phyloP scores from a whole-genome alignment of 2,797 vertebrate genomes.

The Eptatretus atami region DNA sequence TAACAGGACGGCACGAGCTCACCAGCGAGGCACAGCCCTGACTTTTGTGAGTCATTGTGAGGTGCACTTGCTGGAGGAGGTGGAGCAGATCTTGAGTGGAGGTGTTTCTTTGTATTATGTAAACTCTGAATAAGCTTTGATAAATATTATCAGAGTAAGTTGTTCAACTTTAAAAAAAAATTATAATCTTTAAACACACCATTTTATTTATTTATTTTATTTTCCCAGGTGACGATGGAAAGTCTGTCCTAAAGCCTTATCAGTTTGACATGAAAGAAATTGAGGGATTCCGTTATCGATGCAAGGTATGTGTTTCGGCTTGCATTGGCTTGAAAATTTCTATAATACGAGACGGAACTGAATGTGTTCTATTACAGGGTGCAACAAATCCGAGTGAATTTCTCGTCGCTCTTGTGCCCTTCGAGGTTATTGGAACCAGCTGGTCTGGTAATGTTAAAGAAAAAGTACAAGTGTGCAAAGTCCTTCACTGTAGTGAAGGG shows the following conservation, averaged over 20 bases:
- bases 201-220: not conserved
- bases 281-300: conserved; percentile 53
- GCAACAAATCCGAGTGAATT: no score
- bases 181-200: not conserved
- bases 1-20: conserved; percentile 40
- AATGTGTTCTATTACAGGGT: no score
- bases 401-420: no score
- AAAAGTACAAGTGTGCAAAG: no score
- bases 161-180: no score
- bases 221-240: conserved; percentile 16
- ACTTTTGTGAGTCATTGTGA: conserved; percentile 36
- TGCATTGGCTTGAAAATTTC: no score
- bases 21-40: conserved; percentile 39
- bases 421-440: no score
- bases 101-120: conserved; percentile 15
- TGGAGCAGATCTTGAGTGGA: conserved; percentile 29
- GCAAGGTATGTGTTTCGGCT: conserved; percentile 23
- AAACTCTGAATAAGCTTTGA: no score
- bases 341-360: no score
- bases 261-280: conserved; percentile 52
- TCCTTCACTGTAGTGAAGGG: no score
- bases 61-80: conserved; percentile 15
- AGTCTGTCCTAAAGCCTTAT: conserved; percentile 27
- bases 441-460: no score
- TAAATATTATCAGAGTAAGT: no score